Evolutionary conservation across 1,140 invertebrate species (phyloP), one percentile per base, ranked within the genome.

Genomic region (Chironomus striatipennis): DNA sequence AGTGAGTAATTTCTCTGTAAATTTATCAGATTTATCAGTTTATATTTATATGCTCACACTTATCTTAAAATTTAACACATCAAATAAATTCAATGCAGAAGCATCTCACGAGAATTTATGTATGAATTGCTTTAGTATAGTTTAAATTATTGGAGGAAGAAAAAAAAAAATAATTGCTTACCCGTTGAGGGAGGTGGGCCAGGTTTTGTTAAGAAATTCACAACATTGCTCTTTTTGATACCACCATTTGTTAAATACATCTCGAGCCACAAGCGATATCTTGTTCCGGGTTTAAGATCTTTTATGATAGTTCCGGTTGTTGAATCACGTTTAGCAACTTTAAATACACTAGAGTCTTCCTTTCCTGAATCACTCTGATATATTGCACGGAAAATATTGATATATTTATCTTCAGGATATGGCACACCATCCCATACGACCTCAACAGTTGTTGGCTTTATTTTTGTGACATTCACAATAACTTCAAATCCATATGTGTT

Each of bases 351-450:
- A 0, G 89, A 90, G 76, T 93, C 90, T 76, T 92, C 91, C 76
- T 90, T 88, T 5, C 88, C 88, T 1, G 85, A 86, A 79, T 92
- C 90, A 77, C 88, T 89, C 77, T 93, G 90, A 80, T 94, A 95
- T 75, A 93, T 91, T 2, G 92, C 91, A 76, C 93, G 86, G 82
- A 92, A 95, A 76, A 97, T 93, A 77, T 94, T 91, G n/a, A 96
- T 91, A 83, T 91, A 95, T 79, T 95, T 93, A 77, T 95, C 93
- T 76, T 93, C 90, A 0, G 94, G 94, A 79, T 91, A 88, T 5
- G 94, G 93, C 0, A 96, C 89, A 7, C 94, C 93, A 73, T 84
- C 88, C 91, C 93, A 94, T 0, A 86, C 87, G 1, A 96, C 85
- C 78, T 93, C 90, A 0, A 92, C 89, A 17, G 89, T 90, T 43